Percentiles rank a stretch among this genome's conserved stretches.
These are phyloP conservation scores for Australoheros facetus DNA, from an alignment of 2,797 vertebrate genomes.

Conservation along the genomic window DNA sequence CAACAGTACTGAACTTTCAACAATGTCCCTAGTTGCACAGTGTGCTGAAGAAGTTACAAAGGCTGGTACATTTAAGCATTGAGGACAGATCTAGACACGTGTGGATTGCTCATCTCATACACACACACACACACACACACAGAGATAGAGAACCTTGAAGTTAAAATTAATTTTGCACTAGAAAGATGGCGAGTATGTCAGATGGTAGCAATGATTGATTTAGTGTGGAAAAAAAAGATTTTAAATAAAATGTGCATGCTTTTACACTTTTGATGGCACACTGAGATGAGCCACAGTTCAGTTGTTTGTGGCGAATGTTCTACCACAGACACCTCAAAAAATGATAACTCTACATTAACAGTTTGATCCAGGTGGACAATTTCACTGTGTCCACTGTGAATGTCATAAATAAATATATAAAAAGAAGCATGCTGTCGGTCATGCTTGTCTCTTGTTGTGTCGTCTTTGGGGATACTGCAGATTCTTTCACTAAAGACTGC, in stretches of 20 bases:
- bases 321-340: not conserved
- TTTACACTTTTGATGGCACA: not conserved
- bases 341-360: not conserved
- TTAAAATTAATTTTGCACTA: not conserved
- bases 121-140: not conserved
- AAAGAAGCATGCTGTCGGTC: not conserved
- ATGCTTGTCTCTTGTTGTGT: not conserved
- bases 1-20: not conserved
- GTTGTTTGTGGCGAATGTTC: not conserved
- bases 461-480: not conserved
- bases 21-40: not conserved
- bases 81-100: not conserved
- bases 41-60: not conserved
- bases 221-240: not conserved
- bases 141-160: not conserved
- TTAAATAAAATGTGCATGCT: not conserved
- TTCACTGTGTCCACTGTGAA: not conserved
- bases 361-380: not conserved
- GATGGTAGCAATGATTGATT: not conserved
- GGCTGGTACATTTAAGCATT: not conserved
- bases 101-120: too few species aligned
- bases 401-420: not conserved
- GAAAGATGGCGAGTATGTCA: not conserved
- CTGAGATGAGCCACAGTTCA: not conserved
- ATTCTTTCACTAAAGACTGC: not conserved